These are phyloP conservation scores for Spongilla lacustris DNA, from an alignment of 37 sponge, comb jelly and placozoan genomes.

Conservation along the genomic window DNA sequence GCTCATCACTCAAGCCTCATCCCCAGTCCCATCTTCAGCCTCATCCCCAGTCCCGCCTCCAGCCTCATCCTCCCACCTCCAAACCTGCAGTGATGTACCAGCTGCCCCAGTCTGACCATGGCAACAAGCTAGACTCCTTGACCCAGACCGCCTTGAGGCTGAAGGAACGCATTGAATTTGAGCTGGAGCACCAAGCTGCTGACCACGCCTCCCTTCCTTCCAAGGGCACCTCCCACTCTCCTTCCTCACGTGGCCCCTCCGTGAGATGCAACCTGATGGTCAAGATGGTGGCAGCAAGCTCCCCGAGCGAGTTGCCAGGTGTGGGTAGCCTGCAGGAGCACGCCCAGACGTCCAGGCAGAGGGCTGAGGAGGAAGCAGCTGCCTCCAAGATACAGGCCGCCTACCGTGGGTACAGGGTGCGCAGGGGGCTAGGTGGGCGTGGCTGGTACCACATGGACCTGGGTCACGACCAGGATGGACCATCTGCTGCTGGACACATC, in stretches of 20 bases:
- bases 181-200: slow-evolving; percentile 15
- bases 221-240: not conserved
- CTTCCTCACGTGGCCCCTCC: not conserved
- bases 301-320: slow-evolving; percentile 35
- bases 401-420: slow-evolving; percentile 61
- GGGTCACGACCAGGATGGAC: too few relatives aligned
- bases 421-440: not conserved
- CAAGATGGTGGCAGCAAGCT: not conserved
- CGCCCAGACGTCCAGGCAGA: slow-evolving; percentile 11
- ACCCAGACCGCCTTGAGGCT: slow-evolving; percentile 55
- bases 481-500: not conserved
- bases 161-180: slow-evolving; percentile 41
- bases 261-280: not conserved
- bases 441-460: not conserved
- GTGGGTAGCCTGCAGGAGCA: slow-evolving; percentile 43
- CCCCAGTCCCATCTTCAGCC: not conserved
- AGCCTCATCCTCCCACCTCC: slow-evolving; percentile 2
- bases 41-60: not conserved
- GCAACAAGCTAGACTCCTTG: slow-evolving; percentile 45
- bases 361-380: slow-evolving; percentile 24
- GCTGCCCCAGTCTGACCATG: slow-evolving; percentile 4
- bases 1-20: not conserved
- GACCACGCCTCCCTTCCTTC: not conserved
- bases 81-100: not conserved
- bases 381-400: slow-evolving; percentile 69